phyloP scores from a whole-genome alignment of 2,797 vertebrate species.

The Poeciliopsis turneri region DNA sequence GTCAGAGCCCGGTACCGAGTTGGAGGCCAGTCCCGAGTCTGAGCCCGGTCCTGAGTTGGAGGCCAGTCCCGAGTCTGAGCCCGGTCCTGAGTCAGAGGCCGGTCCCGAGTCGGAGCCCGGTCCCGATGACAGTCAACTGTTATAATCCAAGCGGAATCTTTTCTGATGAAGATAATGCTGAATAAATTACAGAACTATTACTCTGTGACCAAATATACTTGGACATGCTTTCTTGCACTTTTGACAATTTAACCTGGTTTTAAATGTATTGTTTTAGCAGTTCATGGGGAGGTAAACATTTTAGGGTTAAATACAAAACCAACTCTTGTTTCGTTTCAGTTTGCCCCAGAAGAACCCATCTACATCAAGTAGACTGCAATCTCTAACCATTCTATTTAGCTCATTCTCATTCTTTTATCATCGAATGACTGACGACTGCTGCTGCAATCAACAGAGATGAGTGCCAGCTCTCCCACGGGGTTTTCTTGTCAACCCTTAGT shows the following conservation, averaged over 20 bases:
- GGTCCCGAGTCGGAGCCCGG: too few species aligned
- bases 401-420: not conserved
- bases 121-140: not conserved
- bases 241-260: conserved; percentile 29
- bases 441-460: conserved; percentile 23
- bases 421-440: not conserved
- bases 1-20: too few species aligned
- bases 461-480: conserved; percentile 10
- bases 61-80: not conserved
- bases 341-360: conserved; percentile 10
- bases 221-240: conserved; percentile 16
- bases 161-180: conserved; percentile 9
- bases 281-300: conserved; percentile 21
- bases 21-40: not conserved
- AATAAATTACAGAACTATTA: conserved; percentile 26
- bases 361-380: not conserved
- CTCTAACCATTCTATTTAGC: not conserved
- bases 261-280: conserved; percentile 23
- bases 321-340: conserved; percentile 6
- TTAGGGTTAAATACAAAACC: conserved; percentile 14
- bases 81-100: too few species aligned
- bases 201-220: not conserved
- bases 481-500: conserved; percentile 51
- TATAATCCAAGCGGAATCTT: conserved; percentile 7
- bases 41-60: too few species aligned